Evolutionary conservation across 2,888 invertebrate species (phyloP).

Genomic region (Quadriops clusia): DNA sequence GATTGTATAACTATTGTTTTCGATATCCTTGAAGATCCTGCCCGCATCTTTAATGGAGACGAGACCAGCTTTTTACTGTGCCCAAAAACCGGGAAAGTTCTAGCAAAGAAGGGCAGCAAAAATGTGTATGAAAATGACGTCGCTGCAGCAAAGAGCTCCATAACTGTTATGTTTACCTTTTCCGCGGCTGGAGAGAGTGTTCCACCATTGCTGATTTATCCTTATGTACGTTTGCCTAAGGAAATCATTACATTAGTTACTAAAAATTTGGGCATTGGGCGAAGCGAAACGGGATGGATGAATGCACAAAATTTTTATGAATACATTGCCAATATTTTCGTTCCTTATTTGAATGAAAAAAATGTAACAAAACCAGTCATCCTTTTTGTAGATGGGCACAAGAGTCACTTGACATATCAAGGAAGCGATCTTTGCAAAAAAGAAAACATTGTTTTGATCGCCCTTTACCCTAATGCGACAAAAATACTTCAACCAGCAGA

Average conservation of each 20-base stretch:
- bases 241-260: constrained; percentile 20
- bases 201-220: constrained; percentile 18
- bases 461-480: no score
- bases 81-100: constrained; percentile 23
- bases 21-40: constrained; percentile 17
- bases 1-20: no score
- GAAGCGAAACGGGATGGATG: constrained; percentile 20
- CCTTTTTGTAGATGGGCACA: constrained; percentile 22
- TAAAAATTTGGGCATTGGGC: constrained; percentile 23
- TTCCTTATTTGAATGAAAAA: constrained; percentile 14
- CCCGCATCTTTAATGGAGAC: constrained; percentile 26
- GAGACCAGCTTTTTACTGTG: constrained; percentile 27
- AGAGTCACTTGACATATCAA: constrained; percentile 19
- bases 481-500: no score
- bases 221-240: constrained; percentile 10
- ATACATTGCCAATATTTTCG: constrained; percentile 15
- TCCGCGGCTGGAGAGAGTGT: constrained; percentile 21
- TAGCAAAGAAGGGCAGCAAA: constrained; percentile 13
- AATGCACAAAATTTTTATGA: no score
- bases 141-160: constrained; percentile 22
- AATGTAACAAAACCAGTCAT: constrained; percentile 17
- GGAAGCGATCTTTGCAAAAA: constrained; percentile 19
- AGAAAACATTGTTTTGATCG: no score
- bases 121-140: constrained; percentile 24
- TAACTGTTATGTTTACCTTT: constrained; percentile 27